A percentile compares a stretch with the other conserved stretches of the same genome.
These are phyloP conservation scores for Drosophila orosa DNA, from an alignment of 1,140 invertebrate species.

Conservation along the genomic window DNA sequence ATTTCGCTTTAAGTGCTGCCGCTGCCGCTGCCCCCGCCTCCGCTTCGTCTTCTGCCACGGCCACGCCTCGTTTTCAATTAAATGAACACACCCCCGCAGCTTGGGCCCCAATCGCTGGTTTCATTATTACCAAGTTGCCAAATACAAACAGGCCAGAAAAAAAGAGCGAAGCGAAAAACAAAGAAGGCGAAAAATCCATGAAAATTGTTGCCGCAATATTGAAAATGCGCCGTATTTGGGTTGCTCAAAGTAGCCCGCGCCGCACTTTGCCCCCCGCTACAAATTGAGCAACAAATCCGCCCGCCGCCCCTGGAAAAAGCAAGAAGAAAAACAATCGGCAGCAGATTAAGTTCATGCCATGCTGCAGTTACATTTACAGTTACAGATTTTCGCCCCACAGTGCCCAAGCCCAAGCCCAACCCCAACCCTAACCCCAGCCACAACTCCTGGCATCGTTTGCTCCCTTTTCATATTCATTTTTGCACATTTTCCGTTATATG, in stretches of 20 bases:
- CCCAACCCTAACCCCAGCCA: slow-evolving; percentile 16
- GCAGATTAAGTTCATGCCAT: slow-evolving; percentile 81
- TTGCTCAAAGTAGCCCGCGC: slow-evolving; percentile 42
- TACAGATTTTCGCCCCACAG: slow-evolving; percentile 55
- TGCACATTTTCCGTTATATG: slow-evolving; percentile 67
- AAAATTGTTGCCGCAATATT: slow-evolving; percentile 82
- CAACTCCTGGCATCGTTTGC: slow-evolving; percentile 11
- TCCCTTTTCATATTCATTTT: slow-evolving; percentile 70
- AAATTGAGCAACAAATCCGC: slow-evolving; percentile 75
- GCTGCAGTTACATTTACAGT: slow-evolving; percentile 78
- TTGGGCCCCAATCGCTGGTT: slow-evolving; percentile 60
- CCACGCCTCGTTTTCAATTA: slow-evolving; percentile 77
- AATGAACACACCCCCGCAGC: slow-evolving; percentile 68
- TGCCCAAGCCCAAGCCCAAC: no score
- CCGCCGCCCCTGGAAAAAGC: slow-evolving; percentile 17
- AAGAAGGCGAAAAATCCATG: slow-evolving; percentile 62
- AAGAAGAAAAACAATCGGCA: slow-evolving; percentile 69
- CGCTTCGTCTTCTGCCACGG: neutral
- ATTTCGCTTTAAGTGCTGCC: slow-evolving; percentile 72
- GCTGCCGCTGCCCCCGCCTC: neutral
- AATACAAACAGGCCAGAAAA: slow-evolving; percentile 60
- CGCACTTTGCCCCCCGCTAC: slow-evolving; percentile 7
- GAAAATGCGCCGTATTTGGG: slow-evolving; percentile 77
- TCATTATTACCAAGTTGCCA: slow-evolving; percentile 77
- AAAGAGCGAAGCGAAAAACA: slow-evolving; percentile 24